Evolutionary conservation across 2,888 invertebrate species (phyloP).

Genomic region (Polia nebulosa): DNA sequence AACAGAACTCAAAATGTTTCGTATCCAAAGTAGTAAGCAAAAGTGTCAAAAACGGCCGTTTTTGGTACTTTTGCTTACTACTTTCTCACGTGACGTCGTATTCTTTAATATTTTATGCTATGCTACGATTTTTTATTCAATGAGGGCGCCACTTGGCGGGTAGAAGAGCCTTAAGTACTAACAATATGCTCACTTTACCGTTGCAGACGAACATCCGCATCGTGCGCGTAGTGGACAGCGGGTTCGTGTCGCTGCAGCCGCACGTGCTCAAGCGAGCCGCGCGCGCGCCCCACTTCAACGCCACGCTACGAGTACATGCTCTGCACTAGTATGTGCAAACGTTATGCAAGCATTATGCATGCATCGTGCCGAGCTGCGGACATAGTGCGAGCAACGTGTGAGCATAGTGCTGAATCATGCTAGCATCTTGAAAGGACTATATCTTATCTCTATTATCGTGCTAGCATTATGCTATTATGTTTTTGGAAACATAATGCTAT

Average conservation of each 20-base stretch:
- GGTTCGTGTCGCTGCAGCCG: constrained; percentile 81
- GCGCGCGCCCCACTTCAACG: constrained; percentile 71
- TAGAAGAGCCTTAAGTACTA: not conserved
- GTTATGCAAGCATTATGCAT: not conserved
- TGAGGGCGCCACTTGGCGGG: no score
- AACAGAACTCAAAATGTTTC: no score
- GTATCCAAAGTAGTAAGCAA: no score
- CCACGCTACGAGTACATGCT: constrained; percentile 73
- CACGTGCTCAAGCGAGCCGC: constrained; percentile 83
- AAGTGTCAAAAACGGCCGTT: no score
- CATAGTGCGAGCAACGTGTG: not conserved
- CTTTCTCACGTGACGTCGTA: no score
- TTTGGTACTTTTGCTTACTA: no score
- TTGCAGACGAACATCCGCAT: constrained; percentile 93
- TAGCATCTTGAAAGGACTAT: no score
- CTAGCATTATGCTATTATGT: no score
- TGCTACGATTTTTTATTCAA: no score
- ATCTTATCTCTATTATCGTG: no score
- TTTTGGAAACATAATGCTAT: no score
- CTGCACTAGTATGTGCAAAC: constrained; percentile 60
- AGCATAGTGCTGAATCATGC: not conserved
- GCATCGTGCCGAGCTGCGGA: not conserved
- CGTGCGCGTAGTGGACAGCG: constrained; percentile 91
- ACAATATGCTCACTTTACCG: not conserved
- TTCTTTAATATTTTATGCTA: no score